Evolutionary conservation across 2,797 vertebrate genomes (phyloP), one percentile per base, ranked within the genome.

Genomic region (Gymnoscopelus braueri): DNA sequence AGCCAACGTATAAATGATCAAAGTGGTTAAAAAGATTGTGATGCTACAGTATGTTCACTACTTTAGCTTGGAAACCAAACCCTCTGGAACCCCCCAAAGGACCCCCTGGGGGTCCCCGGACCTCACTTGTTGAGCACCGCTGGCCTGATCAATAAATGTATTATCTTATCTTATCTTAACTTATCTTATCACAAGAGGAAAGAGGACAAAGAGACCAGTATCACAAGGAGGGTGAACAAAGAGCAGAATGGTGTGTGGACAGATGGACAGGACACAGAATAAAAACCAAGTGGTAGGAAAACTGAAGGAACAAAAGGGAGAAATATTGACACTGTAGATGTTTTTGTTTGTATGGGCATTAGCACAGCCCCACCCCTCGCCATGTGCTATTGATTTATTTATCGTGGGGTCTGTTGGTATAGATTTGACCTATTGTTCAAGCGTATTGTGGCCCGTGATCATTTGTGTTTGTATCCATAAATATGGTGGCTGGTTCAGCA

Each of bases 341-440:
- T 44, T 66, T 72, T 72, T 39, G 47, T 56, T 75, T 60, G 23
- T 19, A 9, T 3, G 64, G 57, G 59, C 53, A 57, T 64, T 47
- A 55, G 47, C 60, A 63, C 49, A 14, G 63, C 44, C 12, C 54
- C 53, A 0, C 63, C 64, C 64, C 32, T 60, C 15, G 53, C 55
- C 44, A 63, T 55, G 3, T n/a, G 10, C 13, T 65, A 84, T 87
- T 76, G 79, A 88, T 84, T 73, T 52, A 23, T 44, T 44, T 44
- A 44, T 10, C 2, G 54, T 54, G 64, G 67, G 65, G 63, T 63
- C 66, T 71, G 52, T 69, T 77, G 74, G 63, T 19, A 80, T 77
- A 57, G 63, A 74, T 59, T 80, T 80, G 75, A 81, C 67, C 73
- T 80, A 65, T 84, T 72, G 69, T 84, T 83, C 63, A 74, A 2